Conservation (phyloP, 2,797 vertebrate species). For the Ctenosaura bakeri region DNA sequence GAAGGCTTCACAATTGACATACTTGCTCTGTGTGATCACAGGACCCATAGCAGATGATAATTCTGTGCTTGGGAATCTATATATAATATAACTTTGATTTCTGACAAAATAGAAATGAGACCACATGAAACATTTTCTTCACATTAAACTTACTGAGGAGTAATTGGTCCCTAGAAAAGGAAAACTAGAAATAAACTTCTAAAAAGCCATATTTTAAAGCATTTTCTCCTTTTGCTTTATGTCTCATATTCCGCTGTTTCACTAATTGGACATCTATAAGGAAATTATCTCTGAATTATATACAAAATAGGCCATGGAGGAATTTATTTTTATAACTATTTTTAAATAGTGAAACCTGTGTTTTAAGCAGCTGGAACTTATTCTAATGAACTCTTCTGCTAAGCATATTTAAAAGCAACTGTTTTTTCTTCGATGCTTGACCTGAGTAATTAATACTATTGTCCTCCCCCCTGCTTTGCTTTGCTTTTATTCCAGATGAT, state of each 20-base stretch:
- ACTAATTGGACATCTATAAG: background rate
- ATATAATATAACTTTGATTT: background rate
- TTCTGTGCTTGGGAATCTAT: background rate
- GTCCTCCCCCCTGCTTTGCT: no score
- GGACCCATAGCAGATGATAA: background rate
- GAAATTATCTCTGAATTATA: background rate
- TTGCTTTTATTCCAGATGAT: constrained; percentile 33
- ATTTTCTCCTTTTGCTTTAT: background rate
- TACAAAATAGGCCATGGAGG: background rate
- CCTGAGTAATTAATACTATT: constrained; percentile 32
- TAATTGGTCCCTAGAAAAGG: background rate
- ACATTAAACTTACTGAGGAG: background rate
- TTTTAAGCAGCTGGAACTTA: background rate
- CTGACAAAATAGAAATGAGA: background rate
- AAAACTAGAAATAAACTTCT: background rate
- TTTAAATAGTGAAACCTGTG: background rate
- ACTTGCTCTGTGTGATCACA: background rate
- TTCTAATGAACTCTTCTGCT: constrained; percentile 9
- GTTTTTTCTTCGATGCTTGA: constrained; percentile 1
- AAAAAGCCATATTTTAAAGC: background rate
- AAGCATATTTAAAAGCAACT: background rate
- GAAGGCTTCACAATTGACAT: no score
- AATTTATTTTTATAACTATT: rapidly evolving
- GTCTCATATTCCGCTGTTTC: background rate
- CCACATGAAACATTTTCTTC: background rate